Percentiles rank a stretch among this genome's conserved stretches.
Conservation (phyloP, 2,797 vertebrate genomes). For the Cottoperca gobio region DNA sequence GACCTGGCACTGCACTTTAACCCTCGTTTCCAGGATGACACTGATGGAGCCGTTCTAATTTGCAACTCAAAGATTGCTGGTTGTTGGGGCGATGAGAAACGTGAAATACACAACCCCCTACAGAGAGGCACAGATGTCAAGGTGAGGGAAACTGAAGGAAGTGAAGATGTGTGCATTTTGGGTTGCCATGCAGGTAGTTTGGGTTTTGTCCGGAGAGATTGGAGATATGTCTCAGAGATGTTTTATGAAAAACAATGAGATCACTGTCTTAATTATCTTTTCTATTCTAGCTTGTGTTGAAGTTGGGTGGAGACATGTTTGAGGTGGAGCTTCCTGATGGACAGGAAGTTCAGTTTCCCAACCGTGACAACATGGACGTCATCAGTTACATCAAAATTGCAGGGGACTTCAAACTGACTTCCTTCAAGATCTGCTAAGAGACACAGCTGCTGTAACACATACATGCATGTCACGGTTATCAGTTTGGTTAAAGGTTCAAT, state of each 20-base stretch:
- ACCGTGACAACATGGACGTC: constrained; percentile 69
- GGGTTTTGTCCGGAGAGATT: no score
- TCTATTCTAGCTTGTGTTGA: constrained; percentile 79
- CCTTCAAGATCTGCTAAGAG: constrained; percentile 85
- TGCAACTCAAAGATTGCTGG: constrained; percentile 84
- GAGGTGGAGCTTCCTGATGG: constrained; percentile 85
- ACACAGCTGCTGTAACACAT: background rate
- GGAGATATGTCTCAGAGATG: no score
- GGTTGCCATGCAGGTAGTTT: accelerated
- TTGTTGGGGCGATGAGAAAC: constrained; percentile 84
- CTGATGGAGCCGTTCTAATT: constrained; percentile 79
- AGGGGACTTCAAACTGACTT: constrained; percentile 83
- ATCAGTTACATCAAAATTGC: constrained; percentile 82
- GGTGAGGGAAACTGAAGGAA: constrained; percentile 71
- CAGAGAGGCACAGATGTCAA: constrained; percentile 81
- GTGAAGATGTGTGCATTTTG: background rate
- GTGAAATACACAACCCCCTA: constrained; percentile 80
- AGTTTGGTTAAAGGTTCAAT: background rate
- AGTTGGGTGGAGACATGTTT: constrained; percentile 82
- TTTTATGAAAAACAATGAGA: accelerated
- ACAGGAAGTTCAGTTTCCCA: constrained; percentile 84
- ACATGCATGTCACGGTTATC: background rate
- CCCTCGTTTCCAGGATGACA: constrained; percentile 86
- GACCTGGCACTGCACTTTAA: constrained; percentile 90
- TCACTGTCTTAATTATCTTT: accelerated